A percentile compares a stretch with the other conserved stretches of the same genome.
Evolutionary conservation across 2,888 invertebrate genomes (phyloP).

Genomic region (Scrobipalpa costella): DNA sequence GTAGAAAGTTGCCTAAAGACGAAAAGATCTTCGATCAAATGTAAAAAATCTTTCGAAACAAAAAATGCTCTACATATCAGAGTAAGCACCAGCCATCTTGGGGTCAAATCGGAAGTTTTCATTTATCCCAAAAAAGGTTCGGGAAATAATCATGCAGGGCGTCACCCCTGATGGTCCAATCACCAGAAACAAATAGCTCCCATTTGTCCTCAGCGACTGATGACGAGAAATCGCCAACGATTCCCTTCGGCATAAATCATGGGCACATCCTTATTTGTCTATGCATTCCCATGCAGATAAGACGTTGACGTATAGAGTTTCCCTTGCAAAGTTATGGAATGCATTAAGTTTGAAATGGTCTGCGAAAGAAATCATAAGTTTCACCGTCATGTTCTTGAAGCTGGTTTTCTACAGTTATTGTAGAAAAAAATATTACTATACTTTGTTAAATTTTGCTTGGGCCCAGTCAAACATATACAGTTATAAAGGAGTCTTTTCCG

Average conservation of each 20-base stretch:
- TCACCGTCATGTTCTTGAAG: background rate
- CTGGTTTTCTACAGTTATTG: background rate
- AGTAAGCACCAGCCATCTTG: constrained; percentile 58
- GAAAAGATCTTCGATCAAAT: too few relatives aligned
- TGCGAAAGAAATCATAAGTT: constrained; percentile 19
- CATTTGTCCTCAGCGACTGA: constrained; percentile 51
- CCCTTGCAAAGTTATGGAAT: constrained; percentile 23
- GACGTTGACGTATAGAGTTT: constrained; percentile 22
- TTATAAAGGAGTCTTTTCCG: too few relatives aligned
- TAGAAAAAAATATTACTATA: too few relatives aligned
- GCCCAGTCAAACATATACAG: too few relatives aligned
- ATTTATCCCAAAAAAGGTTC: constrained; percentile 67
- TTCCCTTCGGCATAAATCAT: constrained; percentile 41
- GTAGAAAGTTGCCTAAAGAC: too few relatives aligned
- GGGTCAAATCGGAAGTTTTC: constrained; percentile 53
- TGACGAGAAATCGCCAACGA: constrained; percentile 37
- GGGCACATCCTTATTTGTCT: constrained; percentile 29
- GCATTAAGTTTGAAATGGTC: constrained; percentile 16
- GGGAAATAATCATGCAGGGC: constrained; percentile 73
- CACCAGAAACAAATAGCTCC: constrained; percentile 68
- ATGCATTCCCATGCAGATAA: constrained; percentile 25
- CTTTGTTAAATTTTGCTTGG: too few relatives aligned
- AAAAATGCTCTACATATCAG: constrained; percentile 41
- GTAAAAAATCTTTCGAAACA: background rate
- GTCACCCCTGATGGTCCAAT: constrained; percentile 69